Conservation (phyloP, 1,140 invertebrate genomes). For the Monomorium pharaonis region DNA sequence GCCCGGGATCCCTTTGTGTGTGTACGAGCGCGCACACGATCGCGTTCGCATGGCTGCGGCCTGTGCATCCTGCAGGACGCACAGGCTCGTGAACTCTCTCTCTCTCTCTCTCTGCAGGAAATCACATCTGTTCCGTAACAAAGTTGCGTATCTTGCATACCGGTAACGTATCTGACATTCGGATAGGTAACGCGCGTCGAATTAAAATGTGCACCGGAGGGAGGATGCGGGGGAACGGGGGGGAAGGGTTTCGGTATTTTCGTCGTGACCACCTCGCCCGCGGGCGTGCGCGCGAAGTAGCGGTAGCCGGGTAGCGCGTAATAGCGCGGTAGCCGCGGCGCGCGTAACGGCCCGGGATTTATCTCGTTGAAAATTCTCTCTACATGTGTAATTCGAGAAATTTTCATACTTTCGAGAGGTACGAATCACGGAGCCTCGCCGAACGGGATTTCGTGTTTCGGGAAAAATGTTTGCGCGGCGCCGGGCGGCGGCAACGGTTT, state of each 20-base stretch:
- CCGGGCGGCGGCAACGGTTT: too few relatives aligned
- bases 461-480: not conserved
- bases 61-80: constrained; percentile 7
- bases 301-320: not conserved
- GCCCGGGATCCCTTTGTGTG: not conserved
- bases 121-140: constrained; percentile 55
- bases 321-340: not conserved
- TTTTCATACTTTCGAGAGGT: not conserved
- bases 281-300: not conserved
- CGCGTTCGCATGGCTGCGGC: not conserved
- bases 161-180: constrained; percentile 32
- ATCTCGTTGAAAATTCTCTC: not conserved
- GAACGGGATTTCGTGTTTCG: not conserved
- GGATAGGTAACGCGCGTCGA: constrained; percentile 11
- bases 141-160: constrained; percentile 51
- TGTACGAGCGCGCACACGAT: not conserved
- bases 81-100: constrained; percentile 14
- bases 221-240: too few relatives aligned
- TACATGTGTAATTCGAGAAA: not conserved
- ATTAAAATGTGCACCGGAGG: constrained; percentile 11
- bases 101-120: constrained; percentile 3
- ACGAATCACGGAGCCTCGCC: not conserved
- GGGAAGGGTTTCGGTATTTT: constrained; percentile 9
- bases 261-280: not conserved
- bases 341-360: not conserved